phyloP scores from a whole-genome alignment of 2,113 vertebrate species.

The Sander lucioperca region DNA sequence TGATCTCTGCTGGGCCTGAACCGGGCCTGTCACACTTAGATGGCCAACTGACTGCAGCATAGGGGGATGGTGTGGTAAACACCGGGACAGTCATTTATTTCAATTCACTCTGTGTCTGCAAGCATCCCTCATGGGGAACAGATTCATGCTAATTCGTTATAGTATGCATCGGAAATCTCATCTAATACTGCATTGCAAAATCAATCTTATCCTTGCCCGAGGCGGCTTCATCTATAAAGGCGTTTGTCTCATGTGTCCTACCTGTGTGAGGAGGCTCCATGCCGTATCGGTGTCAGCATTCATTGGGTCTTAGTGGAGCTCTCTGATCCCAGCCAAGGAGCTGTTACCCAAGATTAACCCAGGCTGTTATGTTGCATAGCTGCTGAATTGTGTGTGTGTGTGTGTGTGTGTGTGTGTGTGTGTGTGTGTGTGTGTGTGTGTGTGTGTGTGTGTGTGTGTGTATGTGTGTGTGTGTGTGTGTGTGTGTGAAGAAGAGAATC shows the following conservation, averaged over 20 bases:
- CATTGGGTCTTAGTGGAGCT: constrained; percentile 63
- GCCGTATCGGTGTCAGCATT: constrained; percentile 70
- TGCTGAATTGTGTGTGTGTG: constrained; percentile 39
- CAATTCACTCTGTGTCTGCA: constrained; percentile 69
- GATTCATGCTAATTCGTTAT: constrained; percentile 75
- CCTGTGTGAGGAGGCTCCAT: constrained; percentile 65
- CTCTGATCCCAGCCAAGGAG: constrained; percentile 70
- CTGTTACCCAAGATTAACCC: constrained; percentile 71
- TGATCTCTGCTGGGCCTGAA: constrained; percentile 56
- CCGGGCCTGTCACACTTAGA: constrained; percentile 71
- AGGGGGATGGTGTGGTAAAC: constrained; percentile 61
- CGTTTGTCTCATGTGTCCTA: constrained; percentile 64
- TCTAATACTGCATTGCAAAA: constrained; percentile 70
- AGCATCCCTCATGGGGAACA: constrained; percentile 62
- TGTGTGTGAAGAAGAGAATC: constrained; percentile 33
- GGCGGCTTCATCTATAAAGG: constrained; percentile 64
- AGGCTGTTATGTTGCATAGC: constrained; percentile 62
- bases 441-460: constrained; percentile 14
- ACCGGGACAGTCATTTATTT: constrained; percentile 74
- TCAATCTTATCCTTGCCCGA: constrained; percentile 71
- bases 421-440: constrained; percentile 20
- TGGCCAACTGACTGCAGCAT: constrained; percentile 61
- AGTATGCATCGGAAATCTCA: constrained; percentile 74
- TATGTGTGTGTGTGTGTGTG: constrained; percentile 19
- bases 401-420: constrained; percentile 5